Conservation (phyloP, 2,113 vertebrate genomes). For the Microtus oregoni region DNA sequence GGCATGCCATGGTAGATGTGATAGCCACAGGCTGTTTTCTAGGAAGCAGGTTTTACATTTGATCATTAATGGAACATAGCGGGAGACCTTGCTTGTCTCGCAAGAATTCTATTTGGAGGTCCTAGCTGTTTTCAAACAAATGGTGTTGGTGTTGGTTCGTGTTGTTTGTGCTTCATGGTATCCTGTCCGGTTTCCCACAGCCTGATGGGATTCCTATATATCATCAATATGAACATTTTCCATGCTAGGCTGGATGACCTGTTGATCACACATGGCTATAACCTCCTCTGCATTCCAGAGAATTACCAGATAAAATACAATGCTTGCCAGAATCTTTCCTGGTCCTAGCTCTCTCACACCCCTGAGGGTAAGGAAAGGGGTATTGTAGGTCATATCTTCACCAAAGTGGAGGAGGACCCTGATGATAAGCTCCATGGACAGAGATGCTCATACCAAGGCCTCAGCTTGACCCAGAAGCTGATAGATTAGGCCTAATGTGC, state of each 20-base stretch:
- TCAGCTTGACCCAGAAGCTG: slow-evolving; percentile 94
- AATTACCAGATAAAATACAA: slow-evolving; percentile 95
- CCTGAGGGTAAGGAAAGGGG: slow-evolving; percentile 93
- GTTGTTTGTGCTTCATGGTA: neutral
- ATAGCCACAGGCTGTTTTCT: neutral
- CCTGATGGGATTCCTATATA: neutral
- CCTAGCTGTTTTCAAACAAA: neutral
- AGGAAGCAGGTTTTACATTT: neutral
- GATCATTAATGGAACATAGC: neutral
- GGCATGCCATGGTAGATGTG: neutral
- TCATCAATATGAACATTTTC: slow-evolving; percentile 61
- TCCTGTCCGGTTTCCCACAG: neutral
- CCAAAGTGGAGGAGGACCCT: slow-evolving; percentile 87
- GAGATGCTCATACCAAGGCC: slow-evolving; percentile 92
- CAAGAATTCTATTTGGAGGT: neutral
- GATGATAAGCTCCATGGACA: slow-evolving; percentile 93
- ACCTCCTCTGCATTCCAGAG: slow-evolving; percentile 92
- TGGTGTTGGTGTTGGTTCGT: neutral
- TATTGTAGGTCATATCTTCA: slow-evolving; percentile 91
- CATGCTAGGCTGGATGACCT: slow-evolving; percentile 88
- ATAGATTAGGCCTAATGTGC: slow-evolving; percentile 94
- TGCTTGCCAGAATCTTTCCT: slow-evolving; percentile 92
- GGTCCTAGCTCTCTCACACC: slow-evolving; percentile 93
- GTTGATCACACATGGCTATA: slow-evolving; percentile 93
- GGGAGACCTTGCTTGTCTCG: neutral